Percentiles rank a stretch among this genome's conserved stretches.
Conservation (phyloP, 2,113 vertebrate genomes). For the Oryctolagus cuniculus region DNA sequence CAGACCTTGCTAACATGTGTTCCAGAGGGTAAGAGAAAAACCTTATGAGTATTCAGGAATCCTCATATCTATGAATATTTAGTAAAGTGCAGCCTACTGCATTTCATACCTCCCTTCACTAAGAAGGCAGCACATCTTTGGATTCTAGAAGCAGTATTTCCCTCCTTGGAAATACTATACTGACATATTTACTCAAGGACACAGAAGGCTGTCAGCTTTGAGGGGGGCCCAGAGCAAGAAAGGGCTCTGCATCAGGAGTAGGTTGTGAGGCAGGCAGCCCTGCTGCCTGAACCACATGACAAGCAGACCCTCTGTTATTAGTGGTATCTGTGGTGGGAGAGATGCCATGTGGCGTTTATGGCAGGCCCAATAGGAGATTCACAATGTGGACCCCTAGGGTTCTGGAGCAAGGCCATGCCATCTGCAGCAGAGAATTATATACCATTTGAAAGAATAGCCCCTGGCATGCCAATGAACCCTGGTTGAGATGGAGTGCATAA, state of each 20-base stretch:
- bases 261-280: neutral
- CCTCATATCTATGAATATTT: neutral
- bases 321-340: slow-evolving; percentile 54
- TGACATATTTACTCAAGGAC: neutral
- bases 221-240: neutral
- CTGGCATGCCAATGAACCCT: slow-evolving; percentile 37
- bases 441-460: slow-evolving; percentile 67
- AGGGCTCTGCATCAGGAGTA: neutral
- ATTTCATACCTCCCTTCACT: neutral
- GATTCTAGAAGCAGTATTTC: neutral
- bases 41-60: neutral
- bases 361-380: slow-evolving; percentile 55
- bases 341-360: slow-evolving; percentile 59
- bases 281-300: neutral
- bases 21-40: neutral
- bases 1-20: neutral
- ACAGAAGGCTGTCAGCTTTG: neutral
- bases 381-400: slow-evolving; percentile 56
- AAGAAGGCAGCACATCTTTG: neutral
- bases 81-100: neutral
- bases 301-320: slow-evolving; percentile 31
- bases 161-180: neutral
- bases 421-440: slow-evolving; percentile 69
- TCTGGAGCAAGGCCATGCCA: slow-evolving; percentile 72
- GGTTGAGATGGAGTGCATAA: slow-evolving; percentile 41